phyloP scores from a whole-genome alignment of 2,797 vertebrate genomes.

The Chiropotes sagulatus region DNA sequence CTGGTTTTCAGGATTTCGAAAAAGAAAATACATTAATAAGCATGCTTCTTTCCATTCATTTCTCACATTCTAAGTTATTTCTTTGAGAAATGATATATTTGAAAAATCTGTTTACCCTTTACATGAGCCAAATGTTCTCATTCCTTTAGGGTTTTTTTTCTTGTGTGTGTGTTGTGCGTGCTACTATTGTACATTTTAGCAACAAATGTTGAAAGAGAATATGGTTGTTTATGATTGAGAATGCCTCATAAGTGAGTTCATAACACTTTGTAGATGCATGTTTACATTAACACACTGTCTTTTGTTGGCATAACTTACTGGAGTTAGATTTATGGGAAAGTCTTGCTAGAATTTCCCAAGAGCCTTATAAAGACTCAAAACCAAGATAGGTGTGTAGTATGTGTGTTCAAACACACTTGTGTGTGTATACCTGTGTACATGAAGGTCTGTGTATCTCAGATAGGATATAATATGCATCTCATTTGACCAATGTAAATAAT shows the following conservation, averaged over 20 bases:
- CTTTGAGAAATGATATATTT: slow-evolving; percentile 61
- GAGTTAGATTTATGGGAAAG: background rate
- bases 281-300: slow-evolving; percentile 35
- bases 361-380: background rate
- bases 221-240: slow-evolving; percentile 48
- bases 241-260: background rate
- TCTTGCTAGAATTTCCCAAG: background rate
- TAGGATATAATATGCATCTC: background rate
- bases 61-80: slow-evolving; percentile 70
- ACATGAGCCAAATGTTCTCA: slow-evolving; percentile 46
- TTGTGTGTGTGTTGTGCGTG: slow-evolving; percentile 32
- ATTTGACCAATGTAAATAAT: background rate
- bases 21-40: slow-evolving; percentile 68
- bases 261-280: slow-evolving; percentile 22
- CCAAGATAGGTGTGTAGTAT: background rate
- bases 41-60: slow-evolving; percentile 62
- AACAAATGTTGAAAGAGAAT: slow-evolving; percentile 42
- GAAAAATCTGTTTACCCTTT: slow-evolving; percentile 70
- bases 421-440: background rate
- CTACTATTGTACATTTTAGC: slow-evolving; percentile 43
- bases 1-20: slow-evolving; percentile 52
- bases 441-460: background rate
- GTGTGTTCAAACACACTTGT: accelerated
- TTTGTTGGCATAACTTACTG: background rate
- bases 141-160: slow-evolving; percentile 30